A percentile compares a stretch with the other conserved stretches of the same genome.
phyloP scores from a whole-genome alignment of 2,113 vertebrate species.

The Synodontis membranacea region DNA sequence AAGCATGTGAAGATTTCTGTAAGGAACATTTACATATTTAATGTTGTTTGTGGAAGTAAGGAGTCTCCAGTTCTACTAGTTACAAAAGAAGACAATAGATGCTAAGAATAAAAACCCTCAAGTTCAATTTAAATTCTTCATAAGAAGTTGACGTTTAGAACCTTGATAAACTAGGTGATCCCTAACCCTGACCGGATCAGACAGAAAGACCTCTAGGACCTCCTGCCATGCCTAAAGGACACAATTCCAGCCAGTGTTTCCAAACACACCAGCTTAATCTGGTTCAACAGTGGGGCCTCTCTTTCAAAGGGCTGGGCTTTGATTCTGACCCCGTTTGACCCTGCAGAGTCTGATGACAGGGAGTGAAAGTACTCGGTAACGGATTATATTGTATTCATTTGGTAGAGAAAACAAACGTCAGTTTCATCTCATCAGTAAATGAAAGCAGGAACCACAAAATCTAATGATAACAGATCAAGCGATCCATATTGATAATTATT shows the following conservation, averaged over 20 bases:
- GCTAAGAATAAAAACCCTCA: not conserved
- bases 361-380: constrained; percentile 18
- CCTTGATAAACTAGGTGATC: constrained; percentile 11
- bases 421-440: not conserved
- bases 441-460: not conserved
- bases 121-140: not conserved
- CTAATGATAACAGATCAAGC: not conserved
- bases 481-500: not conserved
- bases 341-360: constrained; percentile 30
- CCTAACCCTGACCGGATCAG: constrained; percentile 29
- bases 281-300: constrained; percentile 59
- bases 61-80: not conserved
- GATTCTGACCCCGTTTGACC: constrained; percentile 75
- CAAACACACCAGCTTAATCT: constrained; percentile 77
- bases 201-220: constrained; percentile 48
- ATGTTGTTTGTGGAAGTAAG: not conserved
- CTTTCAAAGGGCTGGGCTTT: constrained; percentile 57
- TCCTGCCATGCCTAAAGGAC: constrained; percentile 66
- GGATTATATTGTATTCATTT: too few species aligned
- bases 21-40: not conserved
- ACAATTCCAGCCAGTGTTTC: constrained; percentile 74
- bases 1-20: not conserved
- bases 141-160: not conserved
- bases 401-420: not conserved
- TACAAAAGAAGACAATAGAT: not conserved